phyloP scores from a whole-genome alignment of 1,140 invertebrate species.

The Pseudomyrmex dendroicus region DNA sequence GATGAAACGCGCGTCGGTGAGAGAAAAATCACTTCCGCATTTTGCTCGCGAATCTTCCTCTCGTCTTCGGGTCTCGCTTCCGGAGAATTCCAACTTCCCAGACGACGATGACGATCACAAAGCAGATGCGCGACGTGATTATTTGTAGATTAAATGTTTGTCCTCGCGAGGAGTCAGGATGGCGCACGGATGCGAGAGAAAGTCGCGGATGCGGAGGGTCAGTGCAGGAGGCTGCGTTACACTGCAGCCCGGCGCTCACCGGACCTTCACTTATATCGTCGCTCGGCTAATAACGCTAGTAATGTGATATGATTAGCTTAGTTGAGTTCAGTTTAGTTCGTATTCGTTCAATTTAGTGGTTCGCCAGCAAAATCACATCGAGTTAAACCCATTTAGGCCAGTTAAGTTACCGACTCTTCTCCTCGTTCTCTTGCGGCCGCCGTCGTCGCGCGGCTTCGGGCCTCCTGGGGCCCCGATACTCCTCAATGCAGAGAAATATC shows the following conservation, averaged over 20 bases:
- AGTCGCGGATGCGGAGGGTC: conserved; percentile 78
- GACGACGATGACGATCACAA: neutral
- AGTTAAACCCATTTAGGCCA: conserved; percentile 84
- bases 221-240: conserved; percentile 80
- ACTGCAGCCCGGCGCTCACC: conserved; percentile 80
- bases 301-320: conserved; percentile 86
- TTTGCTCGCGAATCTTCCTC: neutral
- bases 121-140: neutral
- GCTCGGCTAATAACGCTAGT: conserved; percentile 84
- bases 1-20: neutral
- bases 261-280: conserved; percentile 85
- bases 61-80: neutral
- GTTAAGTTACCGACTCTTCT: conserved; percentile 82
- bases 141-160: conserved; percentile 40
- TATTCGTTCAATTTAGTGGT: conserved; percentile 85
- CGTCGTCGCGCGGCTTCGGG: conserved; percentile 35
- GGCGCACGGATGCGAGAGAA: conserved; percentile 55
- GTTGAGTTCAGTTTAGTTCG: conserved; percentile 86
- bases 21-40: conserved; percentile 12
- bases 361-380: conserved; percentile 84
- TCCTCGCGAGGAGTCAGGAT: conserved; percentile 11
- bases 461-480: conserved; percentile 38
- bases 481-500: conserved; percentile 18
- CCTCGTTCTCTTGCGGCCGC: conserved; percentile 68
- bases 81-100: neutral